Percentiles rank a stretch among this genome's conserved stretches.
These are phyloP conservation scores for Phalera bucephala DNA, from an alignment of 2,888 invertebrate genomes.

Conservation along the genomic window DNA sequence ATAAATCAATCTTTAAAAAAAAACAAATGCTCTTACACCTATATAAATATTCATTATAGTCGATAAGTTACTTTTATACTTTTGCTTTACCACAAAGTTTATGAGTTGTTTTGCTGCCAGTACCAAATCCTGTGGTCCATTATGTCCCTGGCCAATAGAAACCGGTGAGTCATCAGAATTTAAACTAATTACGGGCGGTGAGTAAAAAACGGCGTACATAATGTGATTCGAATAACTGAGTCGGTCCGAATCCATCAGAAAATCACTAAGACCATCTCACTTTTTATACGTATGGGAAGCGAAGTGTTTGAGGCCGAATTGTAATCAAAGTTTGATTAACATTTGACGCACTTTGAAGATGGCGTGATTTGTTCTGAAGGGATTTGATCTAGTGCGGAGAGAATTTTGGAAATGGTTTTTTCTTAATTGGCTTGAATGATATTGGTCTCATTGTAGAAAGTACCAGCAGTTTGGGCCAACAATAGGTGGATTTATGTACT, in stretches of 20 bases:
- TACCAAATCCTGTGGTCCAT: conserved; percentile 53
- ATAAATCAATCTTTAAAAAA: no score
- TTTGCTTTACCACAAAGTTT: no score
- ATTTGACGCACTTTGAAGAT: conserved; percentile 6
- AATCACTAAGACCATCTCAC: conserved; percentile 51
- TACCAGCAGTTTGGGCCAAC: no score
- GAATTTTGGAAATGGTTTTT: no score
- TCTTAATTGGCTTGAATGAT: no score
- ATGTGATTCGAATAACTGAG: conserved; percentile 63
- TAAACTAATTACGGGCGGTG: conserved; percentile 74
- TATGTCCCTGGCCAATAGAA: conserved; percentile 69
- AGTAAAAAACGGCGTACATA: conserved; percentile 62
- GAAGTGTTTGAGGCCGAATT: conserved; percentile 15
- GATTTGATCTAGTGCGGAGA: no score
- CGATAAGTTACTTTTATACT: no score
- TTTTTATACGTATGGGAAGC: conserved; percentile 24
- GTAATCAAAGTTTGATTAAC: conserved; percentile 27
- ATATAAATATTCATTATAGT: no score
- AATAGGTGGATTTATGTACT: no score
- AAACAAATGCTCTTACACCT: no score
- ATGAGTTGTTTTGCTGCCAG: conserved; percentile 47
- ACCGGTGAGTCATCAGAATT: conserved; percentile 76
- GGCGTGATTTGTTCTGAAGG: no score
- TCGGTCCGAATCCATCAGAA: conserved; percentile 59
- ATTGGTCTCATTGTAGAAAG: no score